These are phyloP conservation scores for Siderastrea radians DNA, from an alignment of 92 coral and sea anemone species.

Conservation along the genomic window DNA sequence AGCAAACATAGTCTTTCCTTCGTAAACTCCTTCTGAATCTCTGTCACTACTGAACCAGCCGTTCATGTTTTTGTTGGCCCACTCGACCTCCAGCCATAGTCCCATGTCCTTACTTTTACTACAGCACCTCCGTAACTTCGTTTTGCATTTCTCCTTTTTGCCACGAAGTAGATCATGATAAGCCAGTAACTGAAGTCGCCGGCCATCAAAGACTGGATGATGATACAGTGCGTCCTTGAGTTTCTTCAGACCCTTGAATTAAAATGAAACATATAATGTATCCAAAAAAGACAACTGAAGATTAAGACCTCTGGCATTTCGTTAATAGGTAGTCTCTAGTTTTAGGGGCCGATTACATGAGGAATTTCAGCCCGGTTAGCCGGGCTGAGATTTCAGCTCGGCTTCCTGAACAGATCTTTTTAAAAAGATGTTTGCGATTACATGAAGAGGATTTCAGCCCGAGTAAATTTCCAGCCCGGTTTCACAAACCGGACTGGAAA, in stretches of 20 bases:
- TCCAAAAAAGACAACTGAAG: not conserved
- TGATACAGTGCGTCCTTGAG: conserved; percentile 73
- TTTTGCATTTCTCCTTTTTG: conserved; percentile 61
- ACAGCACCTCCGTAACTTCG: conserved; percentile 63
- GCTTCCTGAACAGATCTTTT: too few relatives aligned
- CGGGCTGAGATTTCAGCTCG: too few relatives aligned
- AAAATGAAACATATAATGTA: not conserved
- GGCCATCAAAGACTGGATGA: conserved; percentile 75
- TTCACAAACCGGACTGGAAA: too few relatives aligned
- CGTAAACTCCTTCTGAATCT: not conserved
- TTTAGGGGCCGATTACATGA: too few relatives aligned
- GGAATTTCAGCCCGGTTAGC: too few relatives aligned
- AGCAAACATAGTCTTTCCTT: conserved; percentile 30
- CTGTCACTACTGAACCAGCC: conserved; percentile 57
- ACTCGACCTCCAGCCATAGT: conserved; percentile 83
- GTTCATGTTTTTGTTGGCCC: conserved; percentile 75
- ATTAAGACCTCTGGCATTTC: too few relatives aligned
- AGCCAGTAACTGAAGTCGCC: conserved; percentile 82
- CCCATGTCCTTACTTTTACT: conserved; percentile 64
- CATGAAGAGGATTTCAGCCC: too few relatives aligned
- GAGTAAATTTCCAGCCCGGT: too few relatives aligned
- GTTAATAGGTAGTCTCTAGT: too few relatives aligned
- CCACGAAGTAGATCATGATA: conserved; percentile 80
- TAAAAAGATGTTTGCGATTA: too few relatives aligned
- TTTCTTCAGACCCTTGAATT: conserved; percentile 75